Evolutionary conservation across 2,797 vertebrate species (phyloP), one percentile per base, ranked within the genome.

Genomic region (Champsocephalus esox): DNA sequence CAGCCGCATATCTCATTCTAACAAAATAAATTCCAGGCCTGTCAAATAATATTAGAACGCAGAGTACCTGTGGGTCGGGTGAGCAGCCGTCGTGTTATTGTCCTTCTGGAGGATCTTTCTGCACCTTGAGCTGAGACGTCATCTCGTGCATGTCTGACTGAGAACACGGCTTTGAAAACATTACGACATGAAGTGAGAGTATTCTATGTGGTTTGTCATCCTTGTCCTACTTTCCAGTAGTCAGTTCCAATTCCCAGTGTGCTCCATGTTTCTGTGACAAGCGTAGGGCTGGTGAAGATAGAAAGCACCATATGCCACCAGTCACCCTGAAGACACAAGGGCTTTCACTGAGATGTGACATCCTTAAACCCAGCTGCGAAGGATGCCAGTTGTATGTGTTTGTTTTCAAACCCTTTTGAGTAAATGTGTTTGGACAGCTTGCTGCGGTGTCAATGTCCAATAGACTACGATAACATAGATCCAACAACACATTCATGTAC

Each of bases 21-120:
- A 56, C 45, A 72, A 72, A 66, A 17, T 21, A 34, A 8, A 72
- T 21, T 66, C 49, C 57, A n/a, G 45, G n/a, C 68, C 50, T 77
- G 58, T 38, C 69, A 84, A 82, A 75, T 75, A 77, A 72, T 64
- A 41, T 46, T 52, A 54, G 44, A 54, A 71, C 61, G 70, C 59
- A 17, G 19, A 58, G 65, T 44, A 43, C 32, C 44, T 66, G 51
- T 54, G 70, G 17, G 49, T 21, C 41, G 38, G 44, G 17, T 52
- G 70, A 79, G 80, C 41, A 46, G 59, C 17, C 13, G 52, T 58
- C 19, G 64, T 73, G 61, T 70, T n/a, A 75, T 79, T 81, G 65
- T 66, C 64, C 73, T 84, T 72, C 75, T 70, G 59, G 70, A 38
- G 73, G 54, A 68, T 62, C 81, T 62, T 67, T 34, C 45, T 2